These are phyloP conservation scores for Pelosia muscerda DNA, from an alignment of 2,888 invertebrate genomes.

Conservation along the genomic window DNA sequence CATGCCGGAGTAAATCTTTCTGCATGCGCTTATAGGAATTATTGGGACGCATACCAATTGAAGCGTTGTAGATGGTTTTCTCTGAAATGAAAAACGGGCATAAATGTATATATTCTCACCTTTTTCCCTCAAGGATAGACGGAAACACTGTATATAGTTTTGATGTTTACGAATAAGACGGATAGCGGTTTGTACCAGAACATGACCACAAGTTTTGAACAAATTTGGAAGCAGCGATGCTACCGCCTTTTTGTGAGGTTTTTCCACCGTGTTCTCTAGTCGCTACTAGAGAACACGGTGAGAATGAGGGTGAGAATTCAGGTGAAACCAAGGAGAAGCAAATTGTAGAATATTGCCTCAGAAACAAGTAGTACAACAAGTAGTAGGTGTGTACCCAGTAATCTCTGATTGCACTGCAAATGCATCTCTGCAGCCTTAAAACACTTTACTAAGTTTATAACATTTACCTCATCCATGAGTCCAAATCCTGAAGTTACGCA, in stretches of 20 bases:
- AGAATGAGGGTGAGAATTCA: too few species aligned
- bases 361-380: too few species aligned
- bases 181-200: too few species aligned
- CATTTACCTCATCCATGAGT: constrained; percentile 7
- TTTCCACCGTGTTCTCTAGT: too few species aligned
- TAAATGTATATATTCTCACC: background rate
- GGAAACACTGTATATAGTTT: background rate
- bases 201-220: too few species aligned
- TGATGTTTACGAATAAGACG: too few species aligned
- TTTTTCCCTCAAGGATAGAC: background rate
- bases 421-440: background rate
- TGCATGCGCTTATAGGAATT: constrained; percentile 5
- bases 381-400: background rate
- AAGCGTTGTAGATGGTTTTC: background rate
- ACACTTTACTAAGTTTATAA: background rate
- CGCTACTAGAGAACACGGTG: too few species aligned
- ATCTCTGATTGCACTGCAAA: background rate
- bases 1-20: background rate
- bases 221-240: too few species aligned
- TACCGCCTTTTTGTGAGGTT: background rate
- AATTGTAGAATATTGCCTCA: too few species aligned
- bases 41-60: constrained; percentile 14
- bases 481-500: constrained; percentile 14
- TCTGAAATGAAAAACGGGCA: background rate
- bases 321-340: too few species aligned